Conservation (phyloP, 2,888 invertebrate genomes). For the Lomographa bimaculata region DNA sequence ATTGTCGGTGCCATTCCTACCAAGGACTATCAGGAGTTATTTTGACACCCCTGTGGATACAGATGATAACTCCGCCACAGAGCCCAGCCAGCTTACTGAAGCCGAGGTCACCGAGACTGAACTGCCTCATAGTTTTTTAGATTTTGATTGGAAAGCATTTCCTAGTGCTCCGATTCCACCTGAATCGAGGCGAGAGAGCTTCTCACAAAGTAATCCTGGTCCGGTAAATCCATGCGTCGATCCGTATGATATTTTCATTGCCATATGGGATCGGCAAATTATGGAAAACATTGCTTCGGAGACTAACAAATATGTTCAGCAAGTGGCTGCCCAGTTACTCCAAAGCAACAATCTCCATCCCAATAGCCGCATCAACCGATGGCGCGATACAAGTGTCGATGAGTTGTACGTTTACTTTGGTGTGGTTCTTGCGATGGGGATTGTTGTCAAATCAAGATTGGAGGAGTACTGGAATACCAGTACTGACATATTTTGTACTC, state of each 20-base stretch:
- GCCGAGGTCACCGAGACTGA: too few species aligned
- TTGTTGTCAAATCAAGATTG: slow-evolving; percentile 14
- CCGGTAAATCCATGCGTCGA: slow-evolving; percentile 25
- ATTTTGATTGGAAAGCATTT: slow-evolving; percentile 24
- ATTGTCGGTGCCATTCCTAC: too few species aligned
- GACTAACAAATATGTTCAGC: slow-evolving; percentile 35
- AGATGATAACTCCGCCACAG: too few species aligned
- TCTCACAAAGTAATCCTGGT: slow-evolving; percentile 25
- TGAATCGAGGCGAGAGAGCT: slow-evolving; percentile 23
- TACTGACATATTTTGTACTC: slow-evolving; percentile 8
- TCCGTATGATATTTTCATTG: slow-evolving; percentile 31
- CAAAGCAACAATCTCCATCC: slow-evolving; percentile 7
- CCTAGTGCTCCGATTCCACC: slow-evolving; percentile 14
- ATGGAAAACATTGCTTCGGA: slow-evolving; percentile 36
- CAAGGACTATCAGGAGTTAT: too few species aligned
- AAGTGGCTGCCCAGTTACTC: slow-evolving; percentile 11
- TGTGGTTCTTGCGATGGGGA: slow-evolving; percentile 16
- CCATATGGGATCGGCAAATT: slow-evolving; percentile 35
- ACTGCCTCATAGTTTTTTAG: not conserved
- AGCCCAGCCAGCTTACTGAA: too few species aligned
- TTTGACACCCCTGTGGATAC: too few species aligned
- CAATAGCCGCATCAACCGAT: slow-evolving; percentile 13
- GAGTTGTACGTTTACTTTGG: slow-evolving; percentile 19
- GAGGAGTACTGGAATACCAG: slow-evolving; percentile 15
- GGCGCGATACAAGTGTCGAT: slow-evolving; percentile 13